phyloP scores from a whole-genome alignment of 2,888 invertebrate genomes.

The Chloromyia formosa region DNA sequence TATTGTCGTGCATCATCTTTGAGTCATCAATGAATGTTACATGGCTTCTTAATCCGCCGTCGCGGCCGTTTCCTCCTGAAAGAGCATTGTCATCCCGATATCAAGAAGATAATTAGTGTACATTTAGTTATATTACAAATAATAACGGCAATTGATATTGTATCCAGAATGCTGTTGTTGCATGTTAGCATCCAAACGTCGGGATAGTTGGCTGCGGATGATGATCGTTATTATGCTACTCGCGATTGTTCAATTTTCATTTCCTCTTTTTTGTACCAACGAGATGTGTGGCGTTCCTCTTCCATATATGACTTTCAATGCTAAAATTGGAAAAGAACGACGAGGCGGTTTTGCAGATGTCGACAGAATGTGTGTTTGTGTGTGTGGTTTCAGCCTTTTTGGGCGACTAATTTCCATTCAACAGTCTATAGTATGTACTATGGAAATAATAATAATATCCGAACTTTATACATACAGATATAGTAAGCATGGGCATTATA shows the following conservation, averaged over 20 bases:
- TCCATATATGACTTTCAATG: conserved; percentile 36
- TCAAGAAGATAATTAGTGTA: conserved; percentile 14
- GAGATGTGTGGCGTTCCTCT: conserved; percentile 30
- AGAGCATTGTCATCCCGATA: conserved; percentile 25
- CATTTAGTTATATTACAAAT: background rate
- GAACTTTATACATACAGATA: no score
- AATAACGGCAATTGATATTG: conserved; percentile 14
- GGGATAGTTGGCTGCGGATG: background rate
- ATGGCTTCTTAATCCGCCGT: no score
- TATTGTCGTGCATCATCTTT: no score
- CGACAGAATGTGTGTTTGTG: conserved; percentile 15
- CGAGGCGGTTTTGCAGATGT: conserved; percentile 33
- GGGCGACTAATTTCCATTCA: conserved; percentile 28
- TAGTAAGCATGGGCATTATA: no score
- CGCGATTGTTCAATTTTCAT: conserved; percentile 40
- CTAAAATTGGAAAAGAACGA: conserved; percentile 35
- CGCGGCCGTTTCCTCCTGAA: background rate
- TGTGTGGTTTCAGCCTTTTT: background rate
- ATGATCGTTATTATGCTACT: conserved; percentile 38
- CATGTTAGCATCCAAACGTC: background rate
- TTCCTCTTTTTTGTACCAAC: conserved; percentile 38
- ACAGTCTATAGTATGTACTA: background rate
- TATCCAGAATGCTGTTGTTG: conserved; percentile 10
- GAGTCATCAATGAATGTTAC: no score
- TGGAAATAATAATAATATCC: background rate